Evolutionary conservation across 2,113 vertebrate species (phyloP).

Genomic region (Empidonax traillii): DNA sequence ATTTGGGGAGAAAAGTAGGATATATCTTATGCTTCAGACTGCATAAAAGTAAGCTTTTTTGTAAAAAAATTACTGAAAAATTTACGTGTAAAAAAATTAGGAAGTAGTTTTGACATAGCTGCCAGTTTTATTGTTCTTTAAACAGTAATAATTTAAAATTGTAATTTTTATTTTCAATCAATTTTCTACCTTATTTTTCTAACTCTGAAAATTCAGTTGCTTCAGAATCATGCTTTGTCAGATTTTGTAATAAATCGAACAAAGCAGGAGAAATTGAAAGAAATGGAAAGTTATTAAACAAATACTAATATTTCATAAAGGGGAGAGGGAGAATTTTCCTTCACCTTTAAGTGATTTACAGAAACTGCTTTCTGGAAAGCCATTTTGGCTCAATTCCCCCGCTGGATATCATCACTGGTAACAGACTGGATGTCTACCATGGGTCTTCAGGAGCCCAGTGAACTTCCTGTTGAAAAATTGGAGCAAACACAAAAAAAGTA

Average conservation of each 20-base stretch:
- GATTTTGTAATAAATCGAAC: background rate
- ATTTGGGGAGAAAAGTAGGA: background rate
- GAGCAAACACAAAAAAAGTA: background rate
- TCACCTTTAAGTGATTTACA: background rate
- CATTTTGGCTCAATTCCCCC: background rate
- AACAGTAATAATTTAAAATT: background rate
- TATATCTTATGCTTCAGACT: background rate
- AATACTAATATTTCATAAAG: background rate
- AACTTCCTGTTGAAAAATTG: background rate
- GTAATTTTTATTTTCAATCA: background rate
- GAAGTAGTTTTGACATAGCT: background rate
- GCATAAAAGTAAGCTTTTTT: background rate
- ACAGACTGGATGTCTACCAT: background rate
- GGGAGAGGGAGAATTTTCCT: background rate
- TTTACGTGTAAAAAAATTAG: background rate
- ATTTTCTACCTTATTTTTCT: background rate
- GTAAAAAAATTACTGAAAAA: background rate
- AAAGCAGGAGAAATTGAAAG: background rate
- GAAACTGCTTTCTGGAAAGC: background rate
- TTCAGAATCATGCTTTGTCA: background rate
- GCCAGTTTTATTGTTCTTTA: background rate
- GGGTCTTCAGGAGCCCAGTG: background rate
- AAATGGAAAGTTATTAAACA: background rate
- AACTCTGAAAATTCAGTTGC: background rate
- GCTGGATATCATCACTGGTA: background rate